Base-by-base conservation (phyloP, 2,797 vertebrate species). In the Sebastes flavidus region DNA sequence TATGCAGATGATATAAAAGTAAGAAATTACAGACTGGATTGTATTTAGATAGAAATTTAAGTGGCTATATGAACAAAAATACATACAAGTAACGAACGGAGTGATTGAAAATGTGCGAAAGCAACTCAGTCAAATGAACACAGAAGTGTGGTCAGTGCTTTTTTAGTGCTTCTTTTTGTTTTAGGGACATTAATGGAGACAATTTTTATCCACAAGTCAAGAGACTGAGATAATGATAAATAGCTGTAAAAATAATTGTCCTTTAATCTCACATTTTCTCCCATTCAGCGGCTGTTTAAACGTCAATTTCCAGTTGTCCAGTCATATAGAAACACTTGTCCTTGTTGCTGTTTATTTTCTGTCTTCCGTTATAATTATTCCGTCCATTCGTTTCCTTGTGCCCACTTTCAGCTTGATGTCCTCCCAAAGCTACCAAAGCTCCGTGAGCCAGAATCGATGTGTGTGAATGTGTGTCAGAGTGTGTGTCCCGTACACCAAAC, bases 241-340 rank as follows among this genome's bases (percentile, higher is more conserved):
- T 78, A 90, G 80, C 67, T 89, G 90, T 92, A 92, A 90, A 93
- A 93, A 93, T 83, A 88, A 87, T 75, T 83, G 84, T 92, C 91
- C 88, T 86, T 88, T 73, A 81, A 85, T 82, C 62, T 88, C 84
- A 80, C 79, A 30, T 83, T 80, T 66, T 36, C 36, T 72, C 61
- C 60, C 38, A 10, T 30, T 67, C 59, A 22, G 36, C 30, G 46
- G 24, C 32, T 65, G 42, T 52, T 63, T 27, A 18, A 24, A 22
- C 8, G 3, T 75, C 67, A 7, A 34, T 36, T 54, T 65, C 67
- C 77, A 60, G 52, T 60, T 34, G 62, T 82, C 22, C 55, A 18
- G 61, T 75, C 65, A 4, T 3, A 20, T n/a, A 56, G 69, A 84
- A 75, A 78, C 68, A 29, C 67, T 25, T 6, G 63, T 86, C 78